These are phyloP conservation scores for Nowickia ferox DNA, from an alignment of 2,888 invertebrate species.

Conservation along the genomic window DNA sequence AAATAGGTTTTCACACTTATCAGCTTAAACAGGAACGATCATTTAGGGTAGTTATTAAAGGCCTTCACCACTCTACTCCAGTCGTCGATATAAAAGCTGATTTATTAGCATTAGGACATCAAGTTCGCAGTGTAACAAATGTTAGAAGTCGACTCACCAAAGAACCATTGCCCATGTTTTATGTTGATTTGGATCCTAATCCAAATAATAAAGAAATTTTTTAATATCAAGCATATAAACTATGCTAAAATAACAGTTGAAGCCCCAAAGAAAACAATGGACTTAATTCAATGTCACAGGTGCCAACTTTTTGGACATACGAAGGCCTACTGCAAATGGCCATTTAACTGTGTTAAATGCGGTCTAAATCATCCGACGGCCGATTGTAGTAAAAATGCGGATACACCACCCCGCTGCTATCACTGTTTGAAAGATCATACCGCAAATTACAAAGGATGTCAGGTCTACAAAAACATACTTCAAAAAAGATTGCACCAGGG, in stretches of 20 bases:
- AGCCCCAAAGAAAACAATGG: not conserved
- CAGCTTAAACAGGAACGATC: no score
- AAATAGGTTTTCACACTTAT: no score
- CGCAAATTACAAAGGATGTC: conserved; percentile 15
- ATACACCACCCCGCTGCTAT: conserved; percentile 6
- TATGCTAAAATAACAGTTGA: not conserved
- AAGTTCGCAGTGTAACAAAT: no score
- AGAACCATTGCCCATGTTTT: no score
- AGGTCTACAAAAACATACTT: conserved; percentile 4
- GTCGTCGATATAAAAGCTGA: no score
- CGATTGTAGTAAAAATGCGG: conserved; percentile 2
- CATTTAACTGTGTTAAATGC: conserved; percentile 5
- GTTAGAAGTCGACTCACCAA: no score
- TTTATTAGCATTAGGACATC: no score
- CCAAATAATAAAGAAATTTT: not conserved
- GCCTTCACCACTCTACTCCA: no score
- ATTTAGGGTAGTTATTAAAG: no score
- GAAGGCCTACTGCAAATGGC: not conserved
- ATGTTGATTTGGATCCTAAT: not conserved
- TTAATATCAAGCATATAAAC: not conserved
- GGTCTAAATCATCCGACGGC: conserved; percentile 25
- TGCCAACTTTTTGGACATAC: not conserved
- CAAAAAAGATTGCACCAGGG: conserved; percentile 15
- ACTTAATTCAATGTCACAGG: not conserved
- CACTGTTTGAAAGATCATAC: conserved; percentile 11